A percentile compares a stretch with the other conserved stretches of the same genome.
Evolutionary conservation across 2,888 invertebrate genomes (phyloP).

Genomic region (Amiota mariae): DNA sequence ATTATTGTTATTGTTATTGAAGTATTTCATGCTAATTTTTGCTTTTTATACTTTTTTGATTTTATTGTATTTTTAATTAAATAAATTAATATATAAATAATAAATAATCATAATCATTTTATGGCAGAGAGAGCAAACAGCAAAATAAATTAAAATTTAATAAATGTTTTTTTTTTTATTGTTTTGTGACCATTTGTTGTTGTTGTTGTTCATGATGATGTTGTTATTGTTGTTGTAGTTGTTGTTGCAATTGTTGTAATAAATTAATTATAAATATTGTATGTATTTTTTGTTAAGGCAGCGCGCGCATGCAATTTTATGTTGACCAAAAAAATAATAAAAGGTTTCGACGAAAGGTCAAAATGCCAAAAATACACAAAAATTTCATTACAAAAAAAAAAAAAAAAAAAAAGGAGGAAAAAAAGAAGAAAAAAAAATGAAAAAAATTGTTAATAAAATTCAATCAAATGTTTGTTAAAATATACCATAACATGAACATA

Average conservation of each 20-base stretch:
- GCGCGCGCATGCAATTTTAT: too few species aligned
- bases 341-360: too few species aligned
- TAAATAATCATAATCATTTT: neutral
- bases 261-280: too few species aligned
- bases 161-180: conserved; percentile 2
- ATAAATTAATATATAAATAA: conserved; percentile 26
- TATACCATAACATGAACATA: too few species aligned
- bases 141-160: neutral
- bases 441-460: neutral
- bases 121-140: conserved; percentile 7
- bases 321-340: too few species aligned
- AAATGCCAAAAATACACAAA: neutral
- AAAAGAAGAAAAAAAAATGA: neutral
- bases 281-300: too few species aligned
- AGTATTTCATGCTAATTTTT: conserved; percentile 29
- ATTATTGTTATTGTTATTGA: neutral
- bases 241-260: too few species aligned
- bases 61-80: conserved; percentile 8
- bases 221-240: neutral
- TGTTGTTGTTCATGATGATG: conserved; percentile 7
- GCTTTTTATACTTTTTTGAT: conserved; percentile 33
- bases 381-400: conserved; percentile 3
- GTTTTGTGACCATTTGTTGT: conserved; percentile 6
- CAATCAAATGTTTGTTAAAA: too few species aligned
- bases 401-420: neutral